Percentiles rank a stretch among this genome's conserved stretches.
phyloP scores from a whole-genome alignment of 2,113 vertebrate genomes.

The Oreochromis tanganicae region DNA sequence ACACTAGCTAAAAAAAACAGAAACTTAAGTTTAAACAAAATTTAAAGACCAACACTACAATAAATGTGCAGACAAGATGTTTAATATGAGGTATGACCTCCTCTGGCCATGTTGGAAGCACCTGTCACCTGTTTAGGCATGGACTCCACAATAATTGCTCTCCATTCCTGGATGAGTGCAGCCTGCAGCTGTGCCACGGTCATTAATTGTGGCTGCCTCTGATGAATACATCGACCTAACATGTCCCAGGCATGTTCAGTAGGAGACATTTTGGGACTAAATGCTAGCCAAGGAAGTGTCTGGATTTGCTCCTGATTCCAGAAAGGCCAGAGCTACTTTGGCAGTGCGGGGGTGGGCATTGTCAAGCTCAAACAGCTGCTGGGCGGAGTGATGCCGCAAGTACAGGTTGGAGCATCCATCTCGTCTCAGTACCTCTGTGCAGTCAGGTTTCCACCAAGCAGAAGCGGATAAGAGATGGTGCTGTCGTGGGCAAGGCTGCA shows the following conservation, averaged over 20 bases:
- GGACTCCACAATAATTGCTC: background rate
- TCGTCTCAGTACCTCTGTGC: background rate
- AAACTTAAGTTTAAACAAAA: background rate
- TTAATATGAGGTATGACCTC: background rate
- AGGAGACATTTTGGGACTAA: background rate
- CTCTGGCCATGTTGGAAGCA: background rate
- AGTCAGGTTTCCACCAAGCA: background rate
- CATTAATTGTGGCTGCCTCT: background rate
- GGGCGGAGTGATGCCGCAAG: background rate
- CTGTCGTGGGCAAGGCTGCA: background rate
- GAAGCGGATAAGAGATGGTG: background rate
- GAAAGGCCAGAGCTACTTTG: background rate
- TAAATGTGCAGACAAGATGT: background rate
- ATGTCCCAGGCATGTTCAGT: background rate
- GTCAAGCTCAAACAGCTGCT: background rate
- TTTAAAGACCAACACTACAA: background rate
- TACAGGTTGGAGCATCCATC: background rate
- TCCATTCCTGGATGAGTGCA: background rate
- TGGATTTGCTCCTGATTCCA: background rate
- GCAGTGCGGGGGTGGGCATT: background rate
- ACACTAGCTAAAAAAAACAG: background rate
- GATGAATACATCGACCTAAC: background rate
- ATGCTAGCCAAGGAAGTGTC: background rate
- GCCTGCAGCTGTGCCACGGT: background rate
- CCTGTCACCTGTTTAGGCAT: background rate